These are phyloP conservation scores for Erpobdella octoculata DNA, from an alignment of 2,888 invertebrate species.

Conservation along the genomic window DNA sequence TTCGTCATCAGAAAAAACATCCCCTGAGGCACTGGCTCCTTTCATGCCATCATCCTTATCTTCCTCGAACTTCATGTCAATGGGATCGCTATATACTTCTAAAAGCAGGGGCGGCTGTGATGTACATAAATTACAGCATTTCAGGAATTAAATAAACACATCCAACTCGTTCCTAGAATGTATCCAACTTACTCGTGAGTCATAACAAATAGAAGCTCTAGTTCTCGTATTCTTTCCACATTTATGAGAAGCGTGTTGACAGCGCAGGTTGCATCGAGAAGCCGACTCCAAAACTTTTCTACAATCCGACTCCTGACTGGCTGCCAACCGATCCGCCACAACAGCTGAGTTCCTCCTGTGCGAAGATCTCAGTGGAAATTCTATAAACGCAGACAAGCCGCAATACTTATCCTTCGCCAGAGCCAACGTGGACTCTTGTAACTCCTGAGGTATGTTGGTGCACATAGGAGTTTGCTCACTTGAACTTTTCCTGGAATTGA, in stretches of 20 bases:
- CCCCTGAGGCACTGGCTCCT: not conserved
- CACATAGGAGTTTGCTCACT: not conserved
- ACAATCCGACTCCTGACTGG: slow-evolving; percentile 2
- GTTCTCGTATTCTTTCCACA: not conserved
- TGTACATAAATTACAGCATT: not conserved
- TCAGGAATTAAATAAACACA: not conserved
- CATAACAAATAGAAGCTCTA: slow-evolving; percentile 15
- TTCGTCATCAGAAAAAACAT: not conserved
- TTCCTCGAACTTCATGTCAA: slow-evolving; percentile 15
- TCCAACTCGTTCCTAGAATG: not conserved
- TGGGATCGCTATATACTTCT: slow-evolving; percentile 22
- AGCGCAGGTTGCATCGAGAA: not conserved
- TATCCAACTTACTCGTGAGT: slow-evolving; percentile 1
- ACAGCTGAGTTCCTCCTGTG: slow-evolving; percentile 4
- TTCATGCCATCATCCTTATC: not conserved
- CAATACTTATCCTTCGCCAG: slow-evolving; percentile 7
- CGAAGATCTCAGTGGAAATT: not conserved
- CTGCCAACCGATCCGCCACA: not conserved
- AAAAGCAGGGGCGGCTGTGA: slow-evolving; percentile 14
- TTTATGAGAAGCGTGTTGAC: no score
- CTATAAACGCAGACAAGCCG: slow-evolving; percentile 13
- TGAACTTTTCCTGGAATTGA: not conserved
- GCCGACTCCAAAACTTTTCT: not conserved
- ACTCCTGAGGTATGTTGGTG: not conserved
- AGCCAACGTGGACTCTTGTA: not conserved